A percentile compares a stretch with the other conserved stretches of the same genome.
Conservation (phyloP, 2,797 vertebrate species). For the Scolopax bukidnonensis region DNA sequence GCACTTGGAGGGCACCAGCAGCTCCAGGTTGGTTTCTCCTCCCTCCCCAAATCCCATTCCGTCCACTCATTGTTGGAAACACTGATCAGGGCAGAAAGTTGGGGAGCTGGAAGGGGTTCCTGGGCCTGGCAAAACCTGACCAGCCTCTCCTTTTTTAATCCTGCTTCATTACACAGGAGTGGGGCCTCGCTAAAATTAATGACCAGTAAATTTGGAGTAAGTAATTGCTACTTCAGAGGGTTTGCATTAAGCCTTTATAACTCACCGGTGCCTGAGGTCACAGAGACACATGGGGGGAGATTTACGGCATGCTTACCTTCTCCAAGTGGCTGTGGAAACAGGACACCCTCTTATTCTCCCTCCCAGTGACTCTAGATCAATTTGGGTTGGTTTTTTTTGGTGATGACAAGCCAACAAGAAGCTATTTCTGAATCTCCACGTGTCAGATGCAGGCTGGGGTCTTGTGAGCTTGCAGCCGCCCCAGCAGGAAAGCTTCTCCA, state of each 20-base stretch:
- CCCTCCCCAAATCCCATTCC: neutral
- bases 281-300: neutral
- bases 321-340: constrained; percentile 27
- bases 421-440: neutral
- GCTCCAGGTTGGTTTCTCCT: neutral
- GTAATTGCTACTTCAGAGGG: neutral
- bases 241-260: constrained; percentile 36
- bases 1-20: fast-evolving
- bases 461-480: neutral
- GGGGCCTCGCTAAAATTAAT: neutral
- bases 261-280: neutral
- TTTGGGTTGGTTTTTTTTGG: no score
- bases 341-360: neutral
- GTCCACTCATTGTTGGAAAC: fast-evolving
- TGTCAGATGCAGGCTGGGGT: neutral
- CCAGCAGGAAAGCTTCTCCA: neutral
- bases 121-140: neutral
- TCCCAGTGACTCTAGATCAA: neutral
- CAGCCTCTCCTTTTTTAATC: neutral
- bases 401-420: neutral
- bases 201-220: constrained; percentile 28
- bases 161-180: neutral
- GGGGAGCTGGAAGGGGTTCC: neutral
- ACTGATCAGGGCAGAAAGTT: neutral
- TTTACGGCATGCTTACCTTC: neutral